Evolutionary conservation across 2,113 vertebrate species (phyloP).

Genomic region (Ancistrus triradiatus): DNA sequence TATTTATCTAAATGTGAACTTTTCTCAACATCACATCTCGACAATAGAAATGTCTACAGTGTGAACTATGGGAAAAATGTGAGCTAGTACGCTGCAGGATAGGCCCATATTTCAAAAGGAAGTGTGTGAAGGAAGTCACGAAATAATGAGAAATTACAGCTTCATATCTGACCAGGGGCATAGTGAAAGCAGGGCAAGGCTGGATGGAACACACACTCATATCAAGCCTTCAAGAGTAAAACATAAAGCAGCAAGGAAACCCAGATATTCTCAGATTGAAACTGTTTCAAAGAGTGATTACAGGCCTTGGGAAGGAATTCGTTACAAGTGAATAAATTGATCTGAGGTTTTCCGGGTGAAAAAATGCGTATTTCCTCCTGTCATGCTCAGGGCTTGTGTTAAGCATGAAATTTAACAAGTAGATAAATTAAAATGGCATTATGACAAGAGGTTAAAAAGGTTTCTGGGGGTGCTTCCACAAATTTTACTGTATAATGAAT

Average conservation of each 20-base stretch:
- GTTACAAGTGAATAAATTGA: slow-evolving; percentile 15
- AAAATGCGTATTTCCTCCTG: not conserved
- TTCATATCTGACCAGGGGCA: slow-evolving; percentile 19
- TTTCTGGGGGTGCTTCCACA: no score
- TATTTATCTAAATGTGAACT: not conserved
- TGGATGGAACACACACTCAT: not conserved
- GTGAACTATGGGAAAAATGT: slow-evolving; percentile 12
- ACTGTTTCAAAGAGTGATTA: slow-evolving; percentile 4
- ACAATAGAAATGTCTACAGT: slow-evolving; percentile 15
- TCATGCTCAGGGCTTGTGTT: no score
- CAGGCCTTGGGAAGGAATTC: not conserved
- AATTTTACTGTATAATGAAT: no score
- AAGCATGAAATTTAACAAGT: no score
- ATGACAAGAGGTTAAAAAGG: no score
- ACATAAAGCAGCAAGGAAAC: not conserved
- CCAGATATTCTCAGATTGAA: not conserved
- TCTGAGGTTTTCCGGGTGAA: not conserved
- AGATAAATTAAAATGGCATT: no score
- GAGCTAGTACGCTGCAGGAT: not conserved
- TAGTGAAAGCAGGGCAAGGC: not conserved
- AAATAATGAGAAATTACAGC: slow-evolving; percentile 17
- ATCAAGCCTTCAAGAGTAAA: slow-evolving; percentile 17
- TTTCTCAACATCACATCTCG: not conserved
- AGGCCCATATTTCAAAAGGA: slow-evolving; percentile 14
- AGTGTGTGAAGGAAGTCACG: not conserved